Evolutionary conservation across 2,797 vertebrate species (phyloP).

Genomic region (Pseudopleuronectes americanus): DNA sequence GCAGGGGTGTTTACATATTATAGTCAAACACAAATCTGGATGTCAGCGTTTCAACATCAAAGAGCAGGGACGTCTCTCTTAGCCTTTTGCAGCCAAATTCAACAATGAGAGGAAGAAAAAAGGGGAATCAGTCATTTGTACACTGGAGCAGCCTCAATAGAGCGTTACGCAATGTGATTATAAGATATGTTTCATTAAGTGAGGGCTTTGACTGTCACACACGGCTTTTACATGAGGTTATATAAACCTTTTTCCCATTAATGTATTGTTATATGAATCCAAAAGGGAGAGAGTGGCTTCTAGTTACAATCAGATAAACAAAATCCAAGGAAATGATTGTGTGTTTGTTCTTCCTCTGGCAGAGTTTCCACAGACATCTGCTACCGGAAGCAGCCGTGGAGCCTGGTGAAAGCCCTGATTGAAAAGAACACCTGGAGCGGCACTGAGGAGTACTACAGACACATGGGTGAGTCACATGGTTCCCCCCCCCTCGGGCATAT

Average conservation of each 20-base stretch:
- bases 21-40: neutral
- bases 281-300: too few species aligned
- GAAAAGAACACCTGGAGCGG: constrained; percentile 95
- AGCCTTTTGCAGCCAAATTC: neutral
- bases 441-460: constrained; percentile 91
- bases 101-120: constrained; percentile 1
- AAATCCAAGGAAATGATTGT: neutral
- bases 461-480: constrained; percentile 84
- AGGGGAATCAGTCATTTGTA: neutral
- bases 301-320: neutral
- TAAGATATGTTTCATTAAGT: constrained; percentile 6
- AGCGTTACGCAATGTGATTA: constrained; percentile 1
- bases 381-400: constrained; percentile 95
- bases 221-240: too few species aligned
- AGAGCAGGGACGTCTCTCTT: neutral
- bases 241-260: too few species aligned
- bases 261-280: too few species aligned
- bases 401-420: constrained; percentile 90
- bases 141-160: neutral
- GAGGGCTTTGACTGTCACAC: too few species aligned
- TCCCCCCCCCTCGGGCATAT: neutral
- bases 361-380: constrained; percentile 94
- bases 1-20: too few species aligned
- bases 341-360: constrained; percentile 33
- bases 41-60: neutral